These are phyloP conservation scores for Lepus europaeus DNA, from an alignment of 2,113 vertebrate species.

Conservation along the genomic window DNA sequence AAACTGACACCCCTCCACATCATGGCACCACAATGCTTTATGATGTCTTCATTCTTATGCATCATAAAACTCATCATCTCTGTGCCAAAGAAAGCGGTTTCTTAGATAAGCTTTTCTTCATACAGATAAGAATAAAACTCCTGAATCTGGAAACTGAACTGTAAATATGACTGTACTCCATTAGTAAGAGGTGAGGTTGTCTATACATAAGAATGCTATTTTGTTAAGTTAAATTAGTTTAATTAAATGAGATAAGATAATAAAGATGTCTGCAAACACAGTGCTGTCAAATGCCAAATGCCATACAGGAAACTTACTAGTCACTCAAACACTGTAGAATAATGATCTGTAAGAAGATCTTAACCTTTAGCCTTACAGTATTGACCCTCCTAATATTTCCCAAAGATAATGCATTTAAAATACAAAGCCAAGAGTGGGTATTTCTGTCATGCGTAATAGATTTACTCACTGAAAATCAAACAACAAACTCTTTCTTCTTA, in stretches of 20 bases:
- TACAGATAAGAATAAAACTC: constrained; percentile 5
- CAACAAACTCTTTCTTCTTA: constrained; percentile 54
- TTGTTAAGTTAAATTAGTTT: neutral
- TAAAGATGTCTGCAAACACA: constrained; percentile 14
- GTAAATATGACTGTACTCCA: neutral
- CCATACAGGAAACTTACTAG: neutral
- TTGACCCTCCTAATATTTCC: constrained; percentile 16
- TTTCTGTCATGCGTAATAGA: constrained; percentile 21
- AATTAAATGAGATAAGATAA: constrained; percentile 34
- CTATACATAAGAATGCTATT: neutral
- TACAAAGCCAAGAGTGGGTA: neutral
- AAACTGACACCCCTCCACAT: neutral
- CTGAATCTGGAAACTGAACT: constrained; percentile 24
- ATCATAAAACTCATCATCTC: neutral
- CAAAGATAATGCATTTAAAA: constrained; percentile 63
- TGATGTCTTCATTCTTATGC: constrained; percentile 12
- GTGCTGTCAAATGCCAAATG: constrained; percentile 57
- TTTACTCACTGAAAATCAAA: constrained; percentile 54
- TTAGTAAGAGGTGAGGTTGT: neutral
- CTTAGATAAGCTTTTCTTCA: constrained; percentile 42
- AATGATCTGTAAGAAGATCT: neutral
- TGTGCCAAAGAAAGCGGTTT: constrained; percentile 23
- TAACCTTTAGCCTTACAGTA: neutral
- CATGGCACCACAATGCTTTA: constrained; percentile 22
- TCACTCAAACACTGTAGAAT: constrained; percentile 39